These are phyloP conservation scores for Chondrilla cf. caribensis DNA, from an alignment of 37 sponge, comb jelly and placozoan species.

Conservation along the genomic window DNA sequence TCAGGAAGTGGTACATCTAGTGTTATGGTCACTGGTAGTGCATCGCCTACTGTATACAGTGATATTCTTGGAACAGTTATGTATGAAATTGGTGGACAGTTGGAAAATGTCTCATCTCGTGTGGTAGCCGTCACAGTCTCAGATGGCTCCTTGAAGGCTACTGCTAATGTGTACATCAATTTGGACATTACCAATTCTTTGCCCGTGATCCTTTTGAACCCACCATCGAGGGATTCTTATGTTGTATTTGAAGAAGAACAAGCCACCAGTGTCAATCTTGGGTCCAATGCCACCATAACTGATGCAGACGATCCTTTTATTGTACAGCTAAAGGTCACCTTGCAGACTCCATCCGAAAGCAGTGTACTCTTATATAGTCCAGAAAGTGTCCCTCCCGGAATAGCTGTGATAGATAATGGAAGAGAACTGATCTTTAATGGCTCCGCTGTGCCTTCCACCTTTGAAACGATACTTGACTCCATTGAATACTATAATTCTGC, in stretches of 20 bases:
- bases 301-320: conserved; percentile 50
- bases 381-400: conserved; percentile 20
- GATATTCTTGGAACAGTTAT: background rate
- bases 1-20: background rate
- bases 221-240: background rate
- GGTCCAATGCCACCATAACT: conserved; percentile 16
- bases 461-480: conserved; percentile 17
- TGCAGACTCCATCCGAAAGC: conserved; percentile 38
- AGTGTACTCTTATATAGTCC: conserved; percentile 4
- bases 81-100: conserved; percentile 4
- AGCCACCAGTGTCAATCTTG: background rate
- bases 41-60: background rate
- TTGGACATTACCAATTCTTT: conserved; percentile 22
- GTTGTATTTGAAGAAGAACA: background rate
- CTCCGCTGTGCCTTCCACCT: background rate
- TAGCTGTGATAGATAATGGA: conserved; percentile 12
- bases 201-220: background rate
- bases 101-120: conserved; percentile 16
- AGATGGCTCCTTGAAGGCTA: conserved; percentile 32
- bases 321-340: conserved; percentile 17
- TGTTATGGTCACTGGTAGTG: conserved; percentile 5
- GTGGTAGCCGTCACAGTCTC: conserved; percentile 34
- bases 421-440: conserved; percentile 33
- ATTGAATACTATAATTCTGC: conserved; percentile 55
- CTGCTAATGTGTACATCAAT: background rate